Conservation (phyloP, 92 coral and sea anemone genomes). For the Epizoanthus fatuus region DNA sequence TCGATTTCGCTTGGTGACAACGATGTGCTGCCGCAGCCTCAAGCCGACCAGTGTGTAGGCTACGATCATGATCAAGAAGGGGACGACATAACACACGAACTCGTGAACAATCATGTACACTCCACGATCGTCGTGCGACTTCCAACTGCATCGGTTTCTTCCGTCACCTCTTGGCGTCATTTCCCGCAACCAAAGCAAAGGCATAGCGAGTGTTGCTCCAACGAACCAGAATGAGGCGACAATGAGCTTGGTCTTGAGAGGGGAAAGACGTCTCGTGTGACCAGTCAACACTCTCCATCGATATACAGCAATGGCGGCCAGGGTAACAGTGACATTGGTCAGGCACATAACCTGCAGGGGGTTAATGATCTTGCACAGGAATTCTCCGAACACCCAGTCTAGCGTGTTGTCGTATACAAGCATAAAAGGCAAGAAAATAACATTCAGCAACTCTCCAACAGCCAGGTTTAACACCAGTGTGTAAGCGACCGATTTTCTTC, state of each 20-base stretch:
- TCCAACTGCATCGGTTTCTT: constrained; percentile 35
- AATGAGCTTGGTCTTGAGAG: constrained; percentile 26
- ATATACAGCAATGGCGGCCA: constrained; percentile 79
- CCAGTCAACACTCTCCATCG: constrained; percentile 43
- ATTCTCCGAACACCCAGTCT: constrained; percentile 80
- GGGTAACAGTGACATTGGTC: constrained; percentile 73
- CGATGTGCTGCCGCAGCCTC: constrained; percentile 66
- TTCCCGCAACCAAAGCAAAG: constrained; percentile 42
- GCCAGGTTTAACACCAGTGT: constrained; percentile 82
- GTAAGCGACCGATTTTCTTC: too few relatives aligned
- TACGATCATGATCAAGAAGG: constrained; percentile 67
- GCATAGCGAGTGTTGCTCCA: constrained; percentile 33
- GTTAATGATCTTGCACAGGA: constrained; percentile 65
- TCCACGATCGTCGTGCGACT: constrained; percentile 26
- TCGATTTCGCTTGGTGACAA: background rate
- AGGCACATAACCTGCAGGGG: constrained; percentile 77
- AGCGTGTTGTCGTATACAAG: constrained; percentile 37
- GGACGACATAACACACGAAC: constrained; percentile 63
- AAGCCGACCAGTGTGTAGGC: constrained; percentile 82
- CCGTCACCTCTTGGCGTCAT: constrained; percentile 24
- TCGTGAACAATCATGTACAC: constrained; percentile 57
- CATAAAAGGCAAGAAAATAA: constrained; percentile 68
- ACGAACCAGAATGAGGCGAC: constrained; percentile 54
- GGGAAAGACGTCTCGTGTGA: constrained; percentile 17
- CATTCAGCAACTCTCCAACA: constrained; percentile 78